Conservation (phyloP, 2,888 invertebrate species). For the Agonopterix arenella region DNA sequence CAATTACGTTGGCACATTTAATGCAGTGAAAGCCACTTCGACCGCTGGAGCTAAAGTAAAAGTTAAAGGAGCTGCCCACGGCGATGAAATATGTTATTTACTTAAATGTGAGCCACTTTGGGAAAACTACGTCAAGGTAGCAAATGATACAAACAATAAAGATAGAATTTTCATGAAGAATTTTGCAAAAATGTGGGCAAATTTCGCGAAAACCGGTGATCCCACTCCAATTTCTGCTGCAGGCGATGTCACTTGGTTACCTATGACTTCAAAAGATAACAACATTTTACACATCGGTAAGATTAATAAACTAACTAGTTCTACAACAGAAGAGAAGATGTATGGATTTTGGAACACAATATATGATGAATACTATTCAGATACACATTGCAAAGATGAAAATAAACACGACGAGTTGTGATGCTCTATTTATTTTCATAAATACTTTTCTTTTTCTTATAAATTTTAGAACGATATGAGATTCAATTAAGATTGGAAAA, state of each 20-base stretch:
- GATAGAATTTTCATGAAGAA: slow-evolving; percentile 53
- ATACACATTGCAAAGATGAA: slow-evolving; percentile 25
- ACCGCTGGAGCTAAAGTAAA: slow-evolving; percentile 27
- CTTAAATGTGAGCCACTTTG: slow-evolving; percentile 61
- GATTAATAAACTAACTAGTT: slow-evolving; percentile 27
- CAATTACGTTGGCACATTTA: slow-evolving; percentile 58
- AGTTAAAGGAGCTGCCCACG: slow-evolving; percentile 62
- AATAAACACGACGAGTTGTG: slow-evolving; percentile 46
- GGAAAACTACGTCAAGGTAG: slow-evolving; percentile 44
- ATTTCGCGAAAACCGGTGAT: slow-evolving; percentile 64
- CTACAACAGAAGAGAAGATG: slow-evolving; percentile 37
- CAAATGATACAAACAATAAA: slow-evolving; percentile 25
- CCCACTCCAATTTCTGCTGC: slow-evolving; percentile 37
- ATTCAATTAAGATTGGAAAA: too few relatives aligned
- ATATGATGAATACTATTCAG: slow-evolving; percentile 42
- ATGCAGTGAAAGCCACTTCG: slow-evolving; percentile 49
- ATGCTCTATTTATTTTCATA: background rate
- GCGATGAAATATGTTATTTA: slow-evolving; percentile 68
- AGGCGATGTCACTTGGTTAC: slow-evolving; percentile 41
- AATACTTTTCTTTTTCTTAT: background rate
- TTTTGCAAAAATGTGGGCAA: slow-evolving; percentile 62
- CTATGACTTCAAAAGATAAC: slow-evolving; percentile 34
- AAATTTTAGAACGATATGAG: too few relatives aligned
- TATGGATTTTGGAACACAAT: slow-evolving; percentile 53
- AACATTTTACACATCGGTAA: slow-evolving; percentile 42